Percentiles rank a stretch among this genome's conserved stretches.
phyloP scores from a whole-genome alignment of 2,888 invertebrate genomes.

The Nemotelus nigrinus region DNA sequence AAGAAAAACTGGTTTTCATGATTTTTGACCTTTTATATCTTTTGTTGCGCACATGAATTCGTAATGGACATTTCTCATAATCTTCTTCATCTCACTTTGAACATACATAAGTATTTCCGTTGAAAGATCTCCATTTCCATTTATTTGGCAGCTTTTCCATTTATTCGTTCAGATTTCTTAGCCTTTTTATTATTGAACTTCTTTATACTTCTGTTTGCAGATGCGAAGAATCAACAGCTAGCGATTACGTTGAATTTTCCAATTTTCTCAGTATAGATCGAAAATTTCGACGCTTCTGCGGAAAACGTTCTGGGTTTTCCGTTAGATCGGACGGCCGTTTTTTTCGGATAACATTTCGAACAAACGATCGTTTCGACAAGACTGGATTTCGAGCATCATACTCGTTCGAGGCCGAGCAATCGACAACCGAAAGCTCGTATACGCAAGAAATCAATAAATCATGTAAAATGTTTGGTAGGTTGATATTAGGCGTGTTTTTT shows the following conservation, averaged over 20 bases:
- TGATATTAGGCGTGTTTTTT: conserved; percentile 39
- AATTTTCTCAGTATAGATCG: conserved; percentile 92
- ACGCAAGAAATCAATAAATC: conserved; percentile 39
- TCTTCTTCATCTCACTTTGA: conserved; percentile 57
- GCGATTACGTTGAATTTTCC: conserved; percentile 96
- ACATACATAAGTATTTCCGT: too few relatives aligned
- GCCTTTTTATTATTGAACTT: too few relatives aligned
- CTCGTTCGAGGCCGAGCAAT: conserved; percentile 77
- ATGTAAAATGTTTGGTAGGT: conserved; percentile 35
- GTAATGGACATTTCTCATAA: not conserved
- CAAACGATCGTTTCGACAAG: conserved; percentile 92
- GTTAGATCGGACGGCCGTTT: conserved; percentile 90
- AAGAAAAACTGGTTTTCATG: too few relatives aligned
- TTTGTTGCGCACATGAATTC: too few relatives aligned
- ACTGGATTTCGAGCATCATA: conserved; percentile 94
- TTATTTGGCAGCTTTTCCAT: too few relatives aligned
- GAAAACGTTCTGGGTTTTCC: conserved; percentile 74
- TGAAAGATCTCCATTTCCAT: too few relatives aligned
- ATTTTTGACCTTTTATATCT: too few relatives aligned
- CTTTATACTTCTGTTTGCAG: conserved; percentile 65
- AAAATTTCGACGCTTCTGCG: conserved; percentile 90
- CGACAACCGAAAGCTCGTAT: conserved; percentile 56
- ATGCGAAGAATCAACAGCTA: conserved; percentile 89
- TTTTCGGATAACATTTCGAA: conserved; percentile 93
- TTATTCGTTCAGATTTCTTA: too few relatives aligned